Evolutionary conservation across 2,797 vertebrate species (phyloP).

Genomic region (Enteromius mattozi): DNA sequence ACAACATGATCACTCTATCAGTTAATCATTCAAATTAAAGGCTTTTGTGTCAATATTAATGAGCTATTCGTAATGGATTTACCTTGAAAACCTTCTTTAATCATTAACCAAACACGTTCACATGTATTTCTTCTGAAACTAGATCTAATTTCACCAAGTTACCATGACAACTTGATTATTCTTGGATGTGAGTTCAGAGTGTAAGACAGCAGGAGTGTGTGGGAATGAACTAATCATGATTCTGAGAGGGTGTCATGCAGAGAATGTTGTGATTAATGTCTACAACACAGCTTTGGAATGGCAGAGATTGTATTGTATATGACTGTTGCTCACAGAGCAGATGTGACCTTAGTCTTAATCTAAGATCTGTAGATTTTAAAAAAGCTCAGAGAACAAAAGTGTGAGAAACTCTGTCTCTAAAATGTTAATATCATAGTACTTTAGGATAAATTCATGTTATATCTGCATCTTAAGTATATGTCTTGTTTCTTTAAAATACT

Average conservation of each 20-base stretch:
- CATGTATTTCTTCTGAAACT: neutral
- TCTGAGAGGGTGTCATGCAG: neutral
- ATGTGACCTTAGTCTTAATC: constrained; percentile 50
- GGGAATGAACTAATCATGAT: constrained; percentile 19
- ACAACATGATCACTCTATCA: neutral
- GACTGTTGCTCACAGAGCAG: constrained; percentile 40
- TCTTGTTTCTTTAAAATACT: neutral
- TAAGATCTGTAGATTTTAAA: constrained; percentile 2
- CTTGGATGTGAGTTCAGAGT: neutral
- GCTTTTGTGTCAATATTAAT: constrained; percentile 8
- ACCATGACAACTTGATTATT: constrained; percentile 35
- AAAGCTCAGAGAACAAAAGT: neutral
- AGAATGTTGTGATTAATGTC: constrained; percentile 36
- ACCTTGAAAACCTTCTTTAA: neutral
- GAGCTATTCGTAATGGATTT: neutral
- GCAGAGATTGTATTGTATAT: constrained; percentile 2
- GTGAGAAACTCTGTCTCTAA: neutral
- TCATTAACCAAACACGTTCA: neutral
- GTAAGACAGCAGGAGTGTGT: neutral
- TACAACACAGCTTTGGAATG: neutral
- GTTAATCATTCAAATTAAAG: constrained; percentile 9
- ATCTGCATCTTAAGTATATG: neutral
- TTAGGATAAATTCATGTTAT: neutral
- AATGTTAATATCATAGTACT: neutral
- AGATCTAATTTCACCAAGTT: constrained; percentile 3